phyloP scores from a whole-genome alignment of 2,113 vertebrate species.

The Eulemur rufifrons region DNA sequence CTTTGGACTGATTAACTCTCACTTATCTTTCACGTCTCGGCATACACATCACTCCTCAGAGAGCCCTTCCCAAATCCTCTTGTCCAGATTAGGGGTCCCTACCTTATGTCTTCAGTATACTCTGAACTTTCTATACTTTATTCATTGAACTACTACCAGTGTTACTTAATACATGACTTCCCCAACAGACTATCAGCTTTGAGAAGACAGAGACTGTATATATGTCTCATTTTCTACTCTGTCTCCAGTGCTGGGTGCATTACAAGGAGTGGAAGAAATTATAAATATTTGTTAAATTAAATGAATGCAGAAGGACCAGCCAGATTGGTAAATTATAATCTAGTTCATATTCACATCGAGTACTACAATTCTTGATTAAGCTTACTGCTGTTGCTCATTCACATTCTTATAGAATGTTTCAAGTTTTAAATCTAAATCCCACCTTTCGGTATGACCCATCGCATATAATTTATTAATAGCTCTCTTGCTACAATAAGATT shows the following conservation, averaged over 20 bases:
- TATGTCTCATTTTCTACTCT: background rate
- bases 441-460: background rate
- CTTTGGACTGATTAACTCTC: background rate
- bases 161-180: background rate
- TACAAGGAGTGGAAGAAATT: background rate
- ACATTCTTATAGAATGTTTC: background rate
- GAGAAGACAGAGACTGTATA: background rate
- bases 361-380: background rate
- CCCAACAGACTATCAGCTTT: background rate
- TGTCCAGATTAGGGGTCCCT: background rate
- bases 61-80: background rate
- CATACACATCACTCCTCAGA: background rate
- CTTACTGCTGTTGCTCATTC: background rate
- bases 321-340: background rate
- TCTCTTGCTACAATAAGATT: background rate
- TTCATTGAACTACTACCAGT: background rate
- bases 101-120: background rate
- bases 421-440: constrained; percentile 3
- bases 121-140: background rate
- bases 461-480: background rate
- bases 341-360: background rate
- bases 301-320: background rate
- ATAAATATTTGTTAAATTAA: constrained; percentile 27
- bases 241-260: background rate
- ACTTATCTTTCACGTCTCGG: background rate